phyloP scores from a whole-genome alignment of 2,888 invertebrate species.

The Trachelus stipa region DNA sequence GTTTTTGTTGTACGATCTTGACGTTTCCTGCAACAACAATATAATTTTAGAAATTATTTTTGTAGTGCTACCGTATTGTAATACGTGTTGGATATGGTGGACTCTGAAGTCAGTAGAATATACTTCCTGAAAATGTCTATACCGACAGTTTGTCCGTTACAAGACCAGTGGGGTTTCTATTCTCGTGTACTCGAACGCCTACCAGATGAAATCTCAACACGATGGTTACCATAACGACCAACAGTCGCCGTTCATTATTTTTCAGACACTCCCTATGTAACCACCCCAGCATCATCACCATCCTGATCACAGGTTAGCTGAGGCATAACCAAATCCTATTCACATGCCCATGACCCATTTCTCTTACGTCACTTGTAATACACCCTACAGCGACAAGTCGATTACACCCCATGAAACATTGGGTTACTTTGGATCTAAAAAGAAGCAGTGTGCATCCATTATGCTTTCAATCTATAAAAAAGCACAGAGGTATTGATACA shows the following conservation, averaged over 20 bases:
- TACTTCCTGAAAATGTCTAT: neutral
- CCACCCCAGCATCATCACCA: neutral
- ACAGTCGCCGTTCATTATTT: conserved; percentile 34
- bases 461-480: neutral
- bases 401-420: neutral
- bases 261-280: conserved; percentile 14
- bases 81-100: neutral
- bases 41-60: neutral
- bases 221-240: conserved; percentile 38
- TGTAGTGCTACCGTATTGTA: neutral
- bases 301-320: neutral
- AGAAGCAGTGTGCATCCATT: neutral
- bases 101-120: neutral
- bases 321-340: conserved; percentile 2
- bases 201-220: conserved; percentile 36
- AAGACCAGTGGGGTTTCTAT: neutral
- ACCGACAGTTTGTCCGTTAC: neutral
- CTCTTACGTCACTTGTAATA: neutral
- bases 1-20: neutral
- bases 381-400: neutral
- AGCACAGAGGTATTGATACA: neutral
- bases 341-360: neutral
- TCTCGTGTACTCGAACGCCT: neutral
- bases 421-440: neutral
- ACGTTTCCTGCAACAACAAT: neutral